Base-by-base conservation (phyloP, 1,140 invertebrate species). In the Ctenoplectra terminalis region DNA sequence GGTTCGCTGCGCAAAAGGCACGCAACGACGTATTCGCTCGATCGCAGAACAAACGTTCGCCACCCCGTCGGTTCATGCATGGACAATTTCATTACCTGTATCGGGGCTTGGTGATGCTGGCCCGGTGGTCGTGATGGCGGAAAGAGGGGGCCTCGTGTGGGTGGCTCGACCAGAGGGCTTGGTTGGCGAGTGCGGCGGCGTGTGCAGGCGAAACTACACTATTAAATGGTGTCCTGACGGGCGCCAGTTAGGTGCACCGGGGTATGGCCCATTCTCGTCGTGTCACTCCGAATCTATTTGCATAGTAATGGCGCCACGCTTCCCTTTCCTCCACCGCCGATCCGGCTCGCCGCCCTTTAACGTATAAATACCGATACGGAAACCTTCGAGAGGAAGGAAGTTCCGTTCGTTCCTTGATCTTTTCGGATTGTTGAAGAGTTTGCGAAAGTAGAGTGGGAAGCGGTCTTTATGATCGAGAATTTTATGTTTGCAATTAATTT, bases 61-160 rank as follows among this genome's bases (percentile, higher is more conserved):
- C 84, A 71, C 61, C 75, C 60, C 72, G 69, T 75, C 31, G 74
- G 74, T 75, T 83, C 87, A 87, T 88, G 91, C 90, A 89, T 88
- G 91, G 89, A 93, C 91, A 92, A 92, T 93, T 93, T 93, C 91
- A 93, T 92, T 92, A 92, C 90, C 90, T 83, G 90, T 91, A 92
- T 92, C 73, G 72, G 20, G 63, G 63, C 17, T 48, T 60, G 79
- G 73, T 69, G 73, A 69, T 43, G 80, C 31, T 60, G 72, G 29
- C 37, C 56, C 34, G 77, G 58, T 84, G 71, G 66, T 72, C 46
- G 83, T 80, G 61, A 74, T 58, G 72, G 50, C n/a, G 79, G 61
- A 50, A 52, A 13, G 64, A 56, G 61, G 37, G 31, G 4, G 29
- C 23, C 20, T 71, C 43, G 67, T 20, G 67, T 60, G 67, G 76